phyloP scores from a whole-genome alignment of 1,140 invertebrate species.

The Elymnias hypermnestra region DNA sequence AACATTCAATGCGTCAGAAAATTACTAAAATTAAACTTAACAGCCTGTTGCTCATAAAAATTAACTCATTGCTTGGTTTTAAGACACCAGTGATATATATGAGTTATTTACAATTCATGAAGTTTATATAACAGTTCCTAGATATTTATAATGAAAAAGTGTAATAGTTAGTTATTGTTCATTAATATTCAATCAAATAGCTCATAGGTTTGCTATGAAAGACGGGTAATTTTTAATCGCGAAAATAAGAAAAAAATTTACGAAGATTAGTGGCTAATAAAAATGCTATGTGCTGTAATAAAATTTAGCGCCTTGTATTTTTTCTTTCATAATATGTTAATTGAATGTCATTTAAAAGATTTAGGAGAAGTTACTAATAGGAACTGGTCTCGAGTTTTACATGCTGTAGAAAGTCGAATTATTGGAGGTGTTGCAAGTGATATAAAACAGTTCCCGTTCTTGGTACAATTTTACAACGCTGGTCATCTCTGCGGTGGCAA shows the following conservation, averaged over 20 bases:
- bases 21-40: too few relatives aligned
- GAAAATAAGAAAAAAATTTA: too few relatives aligned
- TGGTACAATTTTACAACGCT: constrained; percentile 37
- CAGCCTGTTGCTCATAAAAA: too few relatives aligned
- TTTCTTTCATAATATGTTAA: neutral
- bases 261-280: constrained; percentile 9
- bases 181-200: too few relatives aligned
- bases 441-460: constrained; percentile 28
- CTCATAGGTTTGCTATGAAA: too few relatives aligned
- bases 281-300: constrained; percentile 16
- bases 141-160: too few relatives aligned
- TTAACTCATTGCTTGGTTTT: too few relatives aligned
- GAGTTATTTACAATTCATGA: neutral
- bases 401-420: constrained; percentile 25
- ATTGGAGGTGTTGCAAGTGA: constrained; percentile 24
- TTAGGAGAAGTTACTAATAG: constrained; percentile 24
- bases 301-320: constrained; percentile 14
- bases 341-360: constrained; percentile 30
- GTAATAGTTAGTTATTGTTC: too few relatives aligned
- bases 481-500: constrained; percentile 34
- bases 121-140: too few relatives aligned
- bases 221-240: too few relatives aligned
- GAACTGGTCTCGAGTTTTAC: constrained; percentile 19
- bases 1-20: too few relatives aligned
- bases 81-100: too few relatives aligned